Evolutionary conservation across 2,113 vertebrate genomes (phyloP), one percentile per base, ranked within the genome.

Genomic region (Gavialis gangeticus): DNA sequence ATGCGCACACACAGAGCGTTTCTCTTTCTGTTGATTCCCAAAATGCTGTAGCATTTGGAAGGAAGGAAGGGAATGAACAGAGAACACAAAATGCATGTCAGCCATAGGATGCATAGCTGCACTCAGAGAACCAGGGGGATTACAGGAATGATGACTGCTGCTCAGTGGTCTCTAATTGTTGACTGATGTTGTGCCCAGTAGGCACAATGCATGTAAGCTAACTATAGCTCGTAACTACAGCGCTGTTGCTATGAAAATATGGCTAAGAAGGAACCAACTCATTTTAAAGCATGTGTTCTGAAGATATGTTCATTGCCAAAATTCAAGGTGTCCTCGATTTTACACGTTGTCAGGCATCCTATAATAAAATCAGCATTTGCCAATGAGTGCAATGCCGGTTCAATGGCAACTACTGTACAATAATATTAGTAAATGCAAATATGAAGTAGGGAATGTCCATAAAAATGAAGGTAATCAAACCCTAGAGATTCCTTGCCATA

Each of bases 11-110:
- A 91, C 55, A 76, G 34, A 79, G 79, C 81, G 28, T n/a, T n/a
- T 63, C 84, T 82, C 78, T 90, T 46, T 75, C 59, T 85, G 66
- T 5, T 2, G 1, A 13, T 67, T 83, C 67, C 55, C 75, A 25
- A 75, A 85, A 90, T 7, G 62, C 87, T 83, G 54, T 58, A 83
- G 27, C 55, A 37, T 30, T 76, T 87, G 85, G 21, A n/a, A 77
- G 22, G 5, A 13, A 37, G 67, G 67, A 71, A 71, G 91, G 67
- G 87, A 86, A 84, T 87, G 66, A 90, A 56, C 24, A 85, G 87
- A 62, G 84, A 78, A 76, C 37, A 88, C 0, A 25, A 88, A 84
- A 34, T 10, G 30, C 63, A 19, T 56, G 75, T 55, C 75, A 75
- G 75, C 10, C 12, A 3, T 22, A 59, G 63, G 3, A 85, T 75